Evolutionary conservation across 2,797 vertebrate genomes (phyloP).

Genomic region (Intellagama lesueurii): DNA sequence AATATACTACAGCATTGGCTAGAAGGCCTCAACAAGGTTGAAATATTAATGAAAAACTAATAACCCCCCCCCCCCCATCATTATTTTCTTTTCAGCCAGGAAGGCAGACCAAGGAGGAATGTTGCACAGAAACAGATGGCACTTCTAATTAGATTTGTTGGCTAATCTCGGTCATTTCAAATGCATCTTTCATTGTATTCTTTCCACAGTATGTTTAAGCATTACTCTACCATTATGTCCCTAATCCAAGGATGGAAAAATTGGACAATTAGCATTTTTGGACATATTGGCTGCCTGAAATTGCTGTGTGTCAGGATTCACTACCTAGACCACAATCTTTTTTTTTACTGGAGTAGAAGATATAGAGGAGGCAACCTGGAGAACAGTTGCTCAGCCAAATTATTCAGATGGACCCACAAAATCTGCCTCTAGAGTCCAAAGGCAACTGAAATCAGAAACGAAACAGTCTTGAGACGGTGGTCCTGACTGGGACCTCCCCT

Average conservation of each 20-base stretch:
- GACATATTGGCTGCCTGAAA: not conserved
- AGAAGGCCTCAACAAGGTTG: not conserved
- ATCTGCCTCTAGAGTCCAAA: not conserved
- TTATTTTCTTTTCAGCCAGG: not conserved
- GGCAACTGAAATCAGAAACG: not conserved
- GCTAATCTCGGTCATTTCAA: not conserved
- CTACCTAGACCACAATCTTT: not conserved
- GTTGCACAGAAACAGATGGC: not conserved
- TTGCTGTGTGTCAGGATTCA: not conserved
- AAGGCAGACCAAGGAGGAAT: not conserved
- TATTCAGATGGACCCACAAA: not conserved
- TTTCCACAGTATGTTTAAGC: not conserved
- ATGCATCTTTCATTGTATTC: not conserved
- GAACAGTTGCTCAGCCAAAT: not conserved
- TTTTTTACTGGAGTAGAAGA: not conserved
- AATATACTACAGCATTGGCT: not conserved
- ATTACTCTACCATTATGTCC: not conserved
- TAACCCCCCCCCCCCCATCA: not conserved
- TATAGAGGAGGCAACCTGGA: not conserved
- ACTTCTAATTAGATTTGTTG: conserved; percentile 1
- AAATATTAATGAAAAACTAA: not conserved
- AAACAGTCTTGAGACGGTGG: not conserved
- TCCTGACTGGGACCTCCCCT: not conserved
- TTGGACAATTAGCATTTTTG: not conserved
- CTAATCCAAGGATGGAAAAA: not conserved